A percentile compares a stretch with the other conserved stretches of the same genome.
phyloP scores from a whole-genome alignment of 2,888 invertebrate species.

The Drosophila buzzatii region DNA sequence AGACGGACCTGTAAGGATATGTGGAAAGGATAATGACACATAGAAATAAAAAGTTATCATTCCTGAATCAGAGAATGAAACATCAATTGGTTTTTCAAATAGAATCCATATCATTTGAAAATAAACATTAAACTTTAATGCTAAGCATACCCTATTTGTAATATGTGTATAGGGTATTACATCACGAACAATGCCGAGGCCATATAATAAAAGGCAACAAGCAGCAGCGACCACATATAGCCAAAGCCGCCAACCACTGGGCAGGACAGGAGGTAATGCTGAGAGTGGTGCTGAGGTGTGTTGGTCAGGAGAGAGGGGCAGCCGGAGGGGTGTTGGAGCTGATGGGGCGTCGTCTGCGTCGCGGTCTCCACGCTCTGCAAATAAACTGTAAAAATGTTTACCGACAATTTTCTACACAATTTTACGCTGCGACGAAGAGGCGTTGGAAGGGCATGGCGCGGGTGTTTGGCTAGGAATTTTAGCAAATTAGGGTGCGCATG shows the following conservation, averaged over 20 bases:
- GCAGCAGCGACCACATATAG: slow-evolving; percentile 41
- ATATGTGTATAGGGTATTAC: slow-evolving; percentile 21
- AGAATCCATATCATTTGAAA: neutral
- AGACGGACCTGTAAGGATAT: too few relatives aligned
- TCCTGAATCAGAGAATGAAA: neutral
- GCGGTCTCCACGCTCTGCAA: slow-evolving; percentile 66
- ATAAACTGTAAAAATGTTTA: slow-evolving; percentile 81
- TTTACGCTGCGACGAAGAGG: slow-evolving; percentile 59
- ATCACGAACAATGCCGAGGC: slow-evolving; percentile 52
- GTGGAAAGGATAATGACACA: too few relatives aligned
- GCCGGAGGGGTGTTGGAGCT: neutral
- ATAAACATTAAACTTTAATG: too few relatives aligned
- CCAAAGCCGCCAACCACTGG: slow-evolving; percentile 32
- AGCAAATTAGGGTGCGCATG: slow-evolving; percentile 78
- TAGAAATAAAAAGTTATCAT: neutral
- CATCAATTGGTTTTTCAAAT: neutral
- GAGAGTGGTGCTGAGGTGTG: neutral
- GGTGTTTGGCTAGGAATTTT: slow-evolving; percentile 53
- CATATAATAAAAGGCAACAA: slow-evolving; percentile 57
- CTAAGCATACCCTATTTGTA: neutral
- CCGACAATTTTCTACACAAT: slow-evolving; percentile 81
- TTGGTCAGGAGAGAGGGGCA: neutral
- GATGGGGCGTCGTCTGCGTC: slow-evolving; percentile 36
- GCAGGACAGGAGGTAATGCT: slow-evolving; percentile 16
- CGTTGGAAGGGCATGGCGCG: neutral